Percentiles rank a stretch among this genome's conserved stretches.
These are phyloP conservation scores for Rhodophaea formosa DNA, from an alignment of 2,888 invertebrate species.

Conservation along the genomic window DNA sequence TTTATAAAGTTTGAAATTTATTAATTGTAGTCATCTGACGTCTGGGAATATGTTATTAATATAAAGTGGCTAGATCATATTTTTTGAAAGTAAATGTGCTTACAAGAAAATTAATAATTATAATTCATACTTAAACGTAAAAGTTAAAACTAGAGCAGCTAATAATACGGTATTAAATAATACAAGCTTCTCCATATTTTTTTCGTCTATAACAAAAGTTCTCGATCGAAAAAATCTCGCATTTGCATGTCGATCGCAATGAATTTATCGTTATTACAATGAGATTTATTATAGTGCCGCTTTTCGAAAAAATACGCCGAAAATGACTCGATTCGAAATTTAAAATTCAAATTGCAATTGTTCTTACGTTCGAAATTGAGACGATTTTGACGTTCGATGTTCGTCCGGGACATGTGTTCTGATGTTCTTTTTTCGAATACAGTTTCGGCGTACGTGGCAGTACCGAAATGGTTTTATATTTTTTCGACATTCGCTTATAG, in stretches of 20 bases:
- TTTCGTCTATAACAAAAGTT: slow-evolving; percentile 53
- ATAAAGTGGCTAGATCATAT: too few species aligned
- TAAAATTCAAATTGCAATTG: slow-evolving; percentile 77
- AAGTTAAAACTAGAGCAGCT: too few species aligned
- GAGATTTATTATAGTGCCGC: slow-evolving; percentile 73
- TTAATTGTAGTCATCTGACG: too few species aligned
- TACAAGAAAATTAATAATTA: too few species aligned
- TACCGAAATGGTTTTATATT: slow-evolving; percentile 37
- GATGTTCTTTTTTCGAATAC: slow-evolving; percentile 33
- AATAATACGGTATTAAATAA: too few species aligned
- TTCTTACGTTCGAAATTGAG: slow-evolving; percentile 75
- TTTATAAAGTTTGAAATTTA: too few species aligned
- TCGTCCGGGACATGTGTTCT: slow-evolving; percentile 63
- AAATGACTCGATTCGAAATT: slow-evolving; percentile 72
- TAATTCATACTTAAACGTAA: too few species aligned
- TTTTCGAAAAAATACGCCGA: slow-evolving; percentile 71
- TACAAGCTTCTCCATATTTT: slow-evolving; percentile 40
- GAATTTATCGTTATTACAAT: slow-evolving; percentile 79
- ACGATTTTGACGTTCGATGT: slow-evolving; percentile 75
- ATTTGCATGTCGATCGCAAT: slow-evolving; percentile 81
- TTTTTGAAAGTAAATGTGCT: too few species aligned
- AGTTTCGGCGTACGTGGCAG: slow-evolving; percentile 21
- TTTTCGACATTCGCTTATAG: slow-evolving; percentile 43
- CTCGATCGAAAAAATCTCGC: slow-evolving; percentile 71
- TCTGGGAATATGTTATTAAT: too few species aligned